These are phyloP conservation scores for Carterocephalus palaemon DNA, from an alignment of 2,888 invertebrate species.

Conservation along the genomic window DNA sequence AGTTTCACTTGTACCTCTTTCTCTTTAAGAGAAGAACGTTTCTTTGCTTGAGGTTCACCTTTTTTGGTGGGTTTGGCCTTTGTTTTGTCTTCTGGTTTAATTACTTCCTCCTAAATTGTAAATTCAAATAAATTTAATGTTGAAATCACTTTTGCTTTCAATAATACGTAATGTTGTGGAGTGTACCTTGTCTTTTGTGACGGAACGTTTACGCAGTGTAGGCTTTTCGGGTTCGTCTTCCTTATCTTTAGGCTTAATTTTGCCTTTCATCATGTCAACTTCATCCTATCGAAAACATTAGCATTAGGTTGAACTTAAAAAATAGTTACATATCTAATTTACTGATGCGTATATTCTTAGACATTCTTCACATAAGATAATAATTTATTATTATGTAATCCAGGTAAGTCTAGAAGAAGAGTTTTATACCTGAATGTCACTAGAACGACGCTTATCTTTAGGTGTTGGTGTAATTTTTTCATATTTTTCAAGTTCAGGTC, in stretches of 20 bases:
- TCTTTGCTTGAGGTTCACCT: constrained; percentile 63
- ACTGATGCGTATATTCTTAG: constrained; percentile 2
- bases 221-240: constrained; percentile 68
- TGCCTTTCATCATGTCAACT: constrained; percentile 66
- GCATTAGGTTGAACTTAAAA: not conserved
- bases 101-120: constrained; percentile 61
- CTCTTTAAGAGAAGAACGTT: constrained; percentile 68
- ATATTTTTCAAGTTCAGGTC: constrained; percentile 83
- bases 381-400: too few relatives aligned
- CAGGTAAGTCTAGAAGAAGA: constrained; percentile 2
- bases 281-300: constrained; percentile 57
- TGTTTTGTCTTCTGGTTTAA: constrained; percentile 68
- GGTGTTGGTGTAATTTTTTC: constrained; percentile 74
- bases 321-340: not conserved
- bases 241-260: constrained; percentile 69
- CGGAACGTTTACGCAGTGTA: constrained; percentile 62
- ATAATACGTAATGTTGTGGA: not conserved
- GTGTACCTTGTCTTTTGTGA: constrained; percentile 68
- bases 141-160: constrained; percentile 2
- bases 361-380: too few relatives aligned
- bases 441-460: constrained; percentile 64
- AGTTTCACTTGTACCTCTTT: constrained; percentile 57
- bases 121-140: constrained; percentile 15
- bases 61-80: constrained; percentile 64
- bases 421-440: constrained; percentile 59